Evolutionary conservation across 1,140 invertebrate genomes (phyloP).

Genomic region (Zaprionus nigranus): DNA sequence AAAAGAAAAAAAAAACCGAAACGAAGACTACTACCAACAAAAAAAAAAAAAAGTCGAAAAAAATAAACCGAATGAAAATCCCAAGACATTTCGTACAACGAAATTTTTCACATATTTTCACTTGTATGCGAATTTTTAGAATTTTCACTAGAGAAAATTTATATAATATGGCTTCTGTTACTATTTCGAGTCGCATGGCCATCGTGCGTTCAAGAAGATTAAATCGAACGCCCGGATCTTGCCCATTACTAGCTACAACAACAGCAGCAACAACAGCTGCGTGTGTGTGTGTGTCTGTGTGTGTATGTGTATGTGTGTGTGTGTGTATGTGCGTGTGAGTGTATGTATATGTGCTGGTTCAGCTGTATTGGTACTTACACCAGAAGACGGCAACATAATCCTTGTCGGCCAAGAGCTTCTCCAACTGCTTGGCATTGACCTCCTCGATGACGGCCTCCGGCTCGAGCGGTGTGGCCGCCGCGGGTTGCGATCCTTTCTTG

Average conservation of each 20-base stretch:
- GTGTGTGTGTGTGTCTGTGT: background rate
- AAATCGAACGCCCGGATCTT: constrained; percentile 54
- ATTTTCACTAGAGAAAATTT: constrained; percentile 81
- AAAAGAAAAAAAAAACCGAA: constrained; percentile 34
- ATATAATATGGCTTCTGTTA: constrained; percentile 81
- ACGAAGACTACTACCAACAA: constrained; percentile 32
- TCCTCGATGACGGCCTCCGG: constrained; percentile 94
- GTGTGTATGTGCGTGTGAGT: constrained; percentile 3
- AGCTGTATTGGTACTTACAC: constrained; percentile 89
- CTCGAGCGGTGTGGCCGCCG: constrained; percentile 65
- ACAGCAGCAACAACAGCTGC: background rate
- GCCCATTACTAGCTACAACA: constrained; percentile 53
- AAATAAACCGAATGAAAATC: constrained; percentile 75
- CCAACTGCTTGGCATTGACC: constrained; percentile 95
- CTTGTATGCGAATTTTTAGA: constrained; percentile 82
- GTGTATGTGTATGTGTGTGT: constrained; percentile 9
- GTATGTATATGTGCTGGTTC: background rate
- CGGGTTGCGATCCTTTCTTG: constrained; percentile 72
- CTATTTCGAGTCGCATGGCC: constrained; percentile 74
- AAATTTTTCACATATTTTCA: constrained; percentile 84
- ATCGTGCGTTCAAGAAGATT: constrained; percentile 53
- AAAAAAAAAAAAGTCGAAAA: constrained; percentile 48
- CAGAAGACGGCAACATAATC: constrained; percentile 97
- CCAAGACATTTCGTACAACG: constrained; percentile 78
- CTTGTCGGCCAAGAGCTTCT: constrained; percentile 93